Percentiles rank a stretch among this genome's conserved stretches.
phyloP scores from a whole-genome alignment of 1,140 invertebrate species.

The Hormaphis cornu region DNA sequence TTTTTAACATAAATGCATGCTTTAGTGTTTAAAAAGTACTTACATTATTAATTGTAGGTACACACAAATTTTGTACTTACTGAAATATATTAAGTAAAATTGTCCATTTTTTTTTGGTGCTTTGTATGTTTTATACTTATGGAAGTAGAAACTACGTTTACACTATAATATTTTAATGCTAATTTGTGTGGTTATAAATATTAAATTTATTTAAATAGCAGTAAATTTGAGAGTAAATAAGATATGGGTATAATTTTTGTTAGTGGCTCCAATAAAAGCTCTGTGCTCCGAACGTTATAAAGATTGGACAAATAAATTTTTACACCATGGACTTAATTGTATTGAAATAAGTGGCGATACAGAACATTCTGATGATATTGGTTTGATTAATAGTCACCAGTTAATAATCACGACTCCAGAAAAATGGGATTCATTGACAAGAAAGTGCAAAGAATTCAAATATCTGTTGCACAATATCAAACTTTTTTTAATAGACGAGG shows the following conservation, averaged over 20 bases:
- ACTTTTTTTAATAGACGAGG: constrained; percentile 74
- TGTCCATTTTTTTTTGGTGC: no score
- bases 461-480: constrained; percentile 51
- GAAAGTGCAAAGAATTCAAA: constrained; percentile 57
- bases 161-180: no score
- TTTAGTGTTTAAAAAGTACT: no score
- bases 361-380: constrained; percentile 50
- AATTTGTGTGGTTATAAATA: no score
- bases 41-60: no score
- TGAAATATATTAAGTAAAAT: no score
- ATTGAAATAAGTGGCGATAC: constrained; percentile 67
- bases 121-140: no score
- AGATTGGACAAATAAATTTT: constrained; percentile 66
- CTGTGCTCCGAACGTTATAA: constrained; percentile 59
- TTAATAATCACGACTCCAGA: constrained; percentile 74
- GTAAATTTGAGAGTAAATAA: no score
- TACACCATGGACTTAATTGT: constrained; percentile 51
- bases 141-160: no score
- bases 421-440: constrained; percentile 72
- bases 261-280: constrained; percentile 73
- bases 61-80: no score
- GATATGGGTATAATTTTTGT: constrained; percentile 11
- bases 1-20: no score
- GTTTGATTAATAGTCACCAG: constrained; percentile 42
- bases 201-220: no score